Conservation (phyloP, 2,888 invertebrate genomes). For the Pharmacophagus antenor region DNA sequence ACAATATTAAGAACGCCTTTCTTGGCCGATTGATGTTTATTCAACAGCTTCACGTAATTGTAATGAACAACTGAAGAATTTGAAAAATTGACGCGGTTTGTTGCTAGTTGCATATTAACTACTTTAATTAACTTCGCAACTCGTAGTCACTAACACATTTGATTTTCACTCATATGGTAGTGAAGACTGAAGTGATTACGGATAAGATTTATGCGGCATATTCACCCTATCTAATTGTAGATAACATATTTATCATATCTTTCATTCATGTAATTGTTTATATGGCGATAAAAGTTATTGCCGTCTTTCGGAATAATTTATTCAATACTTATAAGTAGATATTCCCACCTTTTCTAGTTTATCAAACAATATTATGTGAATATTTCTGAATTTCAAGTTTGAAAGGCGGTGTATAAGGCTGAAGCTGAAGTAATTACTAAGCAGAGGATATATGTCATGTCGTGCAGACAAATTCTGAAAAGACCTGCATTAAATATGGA, state of each 20-base stretch:
- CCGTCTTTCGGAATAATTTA: conserved; percentile 11
- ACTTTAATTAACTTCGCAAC: conserved; percentile 24
- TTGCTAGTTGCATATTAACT: conserved; percentile 61
- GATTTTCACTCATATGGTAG: conserved; percentile 45
- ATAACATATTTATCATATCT: conserved; percentile 45
- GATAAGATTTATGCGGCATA: conserved; percentile 60
- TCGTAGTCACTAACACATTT: conserved; percentile 39
- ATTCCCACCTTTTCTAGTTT: not conserved
- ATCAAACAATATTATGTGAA: not conserved
- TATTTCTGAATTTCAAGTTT: not conserved
- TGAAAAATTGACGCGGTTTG: conserved; percentile 66
- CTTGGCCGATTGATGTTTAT: conserved; percentile 55
- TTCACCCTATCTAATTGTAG: conserved; percentile 42
- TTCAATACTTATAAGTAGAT: conserved; percentile 6
- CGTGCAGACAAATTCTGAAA: not conserved
- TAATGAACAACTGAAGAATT: conserved; percentile 63
- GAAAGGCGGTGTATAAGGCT: not conserved
- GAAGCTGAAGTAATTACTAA: not conserved
- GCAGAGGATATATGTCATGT: not conserved
- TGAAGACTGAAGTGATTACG: conserved; percentile 49
- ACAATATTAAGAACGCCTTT: conserved; percentile 66
- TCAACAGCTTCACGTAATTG: conserved; percentile 67
- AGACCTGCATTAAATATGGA: not conserved
- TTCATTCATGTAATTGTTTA: conserved; percentile 50
- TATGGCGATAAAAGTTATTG: conserved; percentile 25